Conservation (phyloP, 2,113 vertebrate genomes). For the Athene cunicularia region DNA sequence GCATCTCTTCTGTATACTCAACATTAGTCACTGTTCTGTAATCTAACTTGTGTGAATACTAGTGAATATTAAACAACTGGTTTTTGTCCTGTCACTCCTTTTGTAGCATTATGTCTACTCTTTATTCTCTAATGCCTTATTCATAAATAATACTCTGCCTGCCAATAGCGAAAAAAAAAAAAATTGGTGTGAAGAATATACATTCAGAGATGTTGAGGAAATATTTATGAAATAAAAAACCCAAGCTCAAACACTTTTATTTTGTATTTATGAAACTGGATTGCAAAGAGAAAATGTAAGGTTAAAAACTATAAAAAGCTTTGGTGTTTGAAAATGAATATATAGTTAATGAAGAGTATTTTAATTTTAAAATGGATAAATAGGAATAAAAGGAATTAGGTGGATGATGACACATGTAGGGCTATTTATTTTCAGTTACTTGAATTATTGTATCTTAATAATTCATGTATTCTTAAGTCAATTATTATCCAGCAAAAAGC, state of each 20-base stretch:
- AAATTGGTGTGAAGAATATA: not conserved
- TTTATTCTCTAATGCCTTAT: not conserved
- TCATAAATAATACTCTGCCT: not conserved
- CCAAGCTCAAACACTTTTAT: not conserved
- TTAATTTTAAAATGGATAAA: not conserved
- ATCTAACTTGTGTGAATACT: not conserved
- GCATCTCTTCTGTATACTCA: not conserved
- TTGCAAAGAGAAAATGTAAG: not conserved
- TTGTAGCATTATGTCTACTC: not conserved
- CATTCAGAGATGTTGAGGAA: not conserved
- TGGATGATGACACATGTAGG: not conserved
- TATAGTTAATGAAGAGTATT: not conserved
- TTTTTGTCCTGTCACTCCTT: not conserved
- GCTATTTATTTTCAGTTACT: not conserved
- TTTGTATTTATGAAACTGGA: not conserved
- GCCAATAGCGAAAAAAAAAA: not conserved
- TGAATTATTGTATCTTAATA: not conserved
- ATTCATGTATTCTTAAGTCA: not conserved
- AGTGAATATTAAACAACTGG: fast-evolving
- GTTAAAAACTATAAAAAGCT: not conserved
- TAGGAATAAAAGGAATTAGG: not conserved
- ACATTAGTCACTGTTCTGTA: not conserved
- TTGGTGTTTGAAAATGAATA: not conserved
- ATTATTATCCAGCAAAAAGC: not conserved
- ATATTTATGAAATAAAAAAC: not conserved